A percentile compares a stretch with the other conserved stretches of the same genome.
Conservation (phyloP, 2,888 invertebrate species). For the Colletes collaris region DNA sequence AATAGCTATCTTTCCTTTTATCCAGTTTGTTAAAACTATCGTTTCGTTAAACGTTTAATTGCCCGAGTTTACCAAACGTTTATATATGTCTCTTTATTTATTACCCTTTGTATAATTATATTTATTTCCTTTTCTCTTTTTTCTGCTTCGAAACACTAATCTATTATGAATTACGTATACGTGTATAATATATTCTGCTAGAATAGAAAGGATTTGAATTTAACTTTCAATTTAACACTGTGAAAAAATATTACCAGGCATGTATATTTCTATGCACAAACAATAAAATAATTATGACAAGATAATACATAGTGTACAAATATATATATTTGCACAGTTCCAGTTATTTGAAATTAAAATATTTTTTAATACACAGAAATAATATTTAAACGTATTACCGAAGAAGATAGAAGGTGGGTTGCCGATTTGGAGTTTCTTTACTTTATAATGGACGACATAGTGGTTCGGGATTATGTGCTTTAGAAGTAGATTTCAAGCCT, state of each 20-base stretch:
- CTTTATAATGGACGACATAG: too few relatives aligned
- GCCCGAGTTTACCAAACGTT: neutral
- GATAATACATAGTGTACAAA: neutral
- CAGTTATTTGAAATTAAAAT: slow-evolving; percentile 6
- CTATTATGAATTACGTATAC: neutral
- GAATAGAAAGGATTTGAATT: neutral
- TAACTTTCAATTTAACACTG: neutral
- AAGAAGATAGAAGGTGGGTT: too few relatives aligned
- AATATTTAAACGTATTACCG: slow-evolving; percentile 21
- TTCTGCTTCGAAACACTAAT: neutral
- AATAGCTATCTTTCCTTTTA: neutral
- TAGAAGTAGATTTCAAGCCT: too few relatives aligned
- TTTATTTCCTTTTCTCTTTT: neutral
- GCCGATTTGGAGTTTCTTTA: too few relatives aligned
- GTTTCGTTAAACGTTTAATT: neutral
- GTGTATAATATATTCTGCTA: slow-evolving; percentile 3
- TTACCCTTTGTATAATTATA: neutral
- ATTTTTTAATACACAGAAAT: slow-evolving; percentile 15
- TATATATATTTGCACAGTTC: slow-evolving; percentile 16
- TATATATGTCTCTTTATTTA: neutral
- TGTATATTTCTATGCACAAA: slow-evolving; percentile 11
- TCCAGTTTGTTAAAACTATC: neutral
- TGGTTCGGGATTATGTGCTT: too few relatives aligned
- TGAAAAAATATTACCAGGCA: slow-evolving; percentile 3
- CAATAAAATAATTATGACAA: neutral